Conservation (phyloP, 2,797 vertebrate species). For the Chloroceryle amazona region DNA sequence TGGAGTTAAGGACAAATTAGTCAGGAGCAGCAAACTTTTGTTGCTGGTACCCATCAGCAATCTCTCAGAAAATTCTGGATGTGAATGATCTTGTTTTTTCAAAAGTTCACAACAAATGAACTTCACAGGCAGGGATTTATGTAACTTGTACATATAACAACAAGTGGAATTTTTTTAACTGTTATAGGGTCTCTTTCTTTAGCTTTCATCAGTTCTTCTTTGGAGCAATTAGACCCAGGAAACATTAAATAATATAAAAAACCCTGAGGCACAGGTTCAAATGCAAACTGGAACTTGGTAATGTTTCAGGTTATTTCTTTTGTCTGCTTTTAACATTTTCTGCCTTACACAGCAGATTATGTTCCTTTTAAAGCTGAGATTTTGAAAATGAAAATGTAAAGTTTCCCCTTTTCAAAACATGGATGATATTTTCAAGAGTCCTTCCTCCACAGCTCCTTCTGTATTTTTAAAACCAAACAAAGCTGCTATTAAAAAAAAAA, state of each 20-base stretch:
- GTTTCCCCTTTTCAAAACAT: constrained; percentile 26
- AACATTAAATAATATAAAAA: constrained; percentile 40
- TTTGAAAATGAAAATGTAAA: constrained; percentile 49
- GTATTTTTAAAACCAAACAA: constrained; percentile 41
- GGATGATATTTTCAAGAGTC: constrained; percentile 34
- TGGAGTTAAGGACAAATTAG: background rate
- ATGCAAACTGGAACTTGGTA: background rate
- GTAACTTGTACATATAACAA: background rate
- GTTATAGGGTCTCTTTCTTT: background rate
- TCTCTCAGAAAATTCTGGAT: background rate
- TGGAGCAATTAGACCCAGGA: constrained; percentile 28
- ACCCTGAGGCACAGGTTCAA: constrained; percentile 25
- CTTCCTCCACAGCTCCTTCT: background rate
- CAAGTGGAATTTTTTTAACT: background rate
- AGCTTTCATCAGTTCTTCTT: constrained; percentile 11
- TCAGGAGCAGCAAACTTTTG: background rate
- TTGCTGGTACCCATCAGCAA: background rate
- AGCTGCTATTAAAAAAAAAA: background rate
- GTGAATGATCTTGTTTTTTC: background rate
- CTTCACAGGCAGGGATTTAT: background rate
- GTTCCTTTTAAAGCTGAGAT: constrained; percentile 2
- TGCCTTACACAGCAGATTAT: background rate
- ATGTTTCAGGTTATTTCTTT: constrained; percentile 50
- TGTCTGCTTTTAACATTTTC: constrained; percentile 52
- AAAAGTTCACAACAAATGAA: background rate